Base-by-base conservation (phyloP, 1,140 invertebrate species). In the Drosophila bocqueti region DNA sequence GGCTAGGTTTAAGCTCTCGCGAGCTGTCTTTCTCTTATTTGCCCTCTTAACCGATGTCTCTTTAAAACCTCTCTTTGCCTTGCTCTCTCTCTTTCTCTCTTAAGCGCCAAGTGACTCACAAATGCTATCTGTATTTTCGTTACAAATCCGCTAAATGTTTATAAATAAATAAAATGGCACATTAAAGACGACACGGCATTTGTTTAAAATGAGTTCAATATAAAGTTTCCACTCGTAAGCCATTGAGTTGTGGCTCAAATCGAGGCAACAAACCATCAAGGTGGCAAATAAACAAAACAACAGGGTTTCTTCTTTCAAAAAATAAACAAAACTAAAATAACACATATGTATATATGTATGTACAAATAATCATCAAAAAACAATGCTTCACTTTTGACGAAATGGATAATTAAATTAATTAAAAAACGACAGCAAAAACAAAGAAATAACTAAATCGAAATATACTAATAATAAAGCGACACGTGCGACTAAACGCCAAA, bases 381-480 rank as follows among this genome's bases (percentile, higher is more conserved):
- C 34, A 2, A 16, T 4, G 11, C 5, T 34, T 31, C 26, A 42
- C 45, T 46, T 45, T 64, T 62, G 26, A 67, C 71, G 55, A 54
- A 74, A 65, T 46, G 42, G 43, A 81, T 78, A 84, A 81, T 65
- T 77, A 65, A 85, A 45, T 85, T 64, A 79, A 76, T 79, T 62
- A 66, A 52, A 49, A 61, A 62, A 24, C 31, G 15, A 34, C 45
- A 46, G 26, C 40, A 49, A 24, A 31, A 47, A 40, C 36, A 31
- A 62, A 31, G 21, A 29, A 36, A 50, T 11, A 73, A 24, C 11
- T 29, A 21, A 29, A 57, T 15, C 15, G 21, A 40, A 57, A 57
- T 38, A 40, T 13, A 57, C 54, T n/a, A 57, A 40, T 40, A 43
- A 26, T 38, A 52, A 31, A 66, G 38, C 79, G 73, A 83, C 83